Percentiles rank a stretch among this genome's conserved stretches.
phyloP scores from a whole-genome alignment of 2,113 vertebrate species.

The Ophiodon elongatus region DNA sequence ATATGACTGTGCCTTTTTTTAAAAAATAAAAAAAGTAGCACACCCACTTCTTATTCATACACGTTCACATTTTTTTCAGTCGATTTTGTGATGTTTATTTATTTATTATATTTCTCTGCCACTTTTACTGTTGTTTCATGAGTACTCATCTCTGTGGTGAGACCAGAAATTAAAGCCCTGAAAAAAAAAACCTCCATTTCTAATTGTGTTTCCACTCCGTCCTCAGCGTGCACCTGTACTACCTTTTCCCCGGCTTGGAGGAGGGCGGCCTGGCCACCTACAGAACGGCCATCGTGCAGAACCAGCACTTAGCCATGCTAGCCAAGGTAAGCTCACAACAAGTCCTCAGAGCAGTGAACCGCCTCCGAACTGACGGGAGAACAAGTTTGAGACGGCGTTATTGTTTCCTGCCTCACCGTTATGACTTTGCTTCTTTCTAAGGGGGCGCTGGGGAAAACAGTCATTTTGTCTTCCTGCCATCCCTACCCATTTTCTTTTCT shows the following conservation, averaged over 20 bases:
- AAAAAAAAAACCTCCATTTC: not conserved
- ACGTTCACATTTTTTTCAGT: not conserved
- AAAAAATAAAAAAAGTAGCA: not conserved
- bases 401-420: slow-evolving; percentile 51
- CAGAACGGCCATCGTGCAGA: slow-evolving; percentile 98
- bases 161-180: not conserved
- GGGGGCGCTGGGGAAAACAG: slow-evolving; percentile 50
- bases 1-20: not conserved
- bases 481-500: not conserved
- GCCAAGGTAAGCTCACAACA: slow-evolving; percentile 89
- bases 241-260: slow-evolving; percentile 95
- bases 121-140: not conserved
- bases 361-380: slow-evolving; percentile 38
- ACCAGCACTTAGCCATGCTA: slow-evolving; percentile 98
- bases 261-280: slow-evolving; percentile 98
- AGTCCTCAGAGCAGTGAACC: not conserved
- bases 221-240: slow-evolving; percentile 95
- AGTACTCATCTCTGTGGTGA: not conserved
- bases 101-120: not conserved
- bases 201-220: not conserved
- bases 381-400: slow-evolving; percentile 37
- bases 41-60: not conserved
- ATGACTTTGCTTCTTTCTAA: slow-evolving; percentile 53
- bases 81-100: not conserved
- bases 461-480: slow-evolving; percentile 65